Percentiles rank a stretch among this genome's conserved stretches.
phyloP scores from a whole-genome alignment of 2,113 vertebrate species.

The Elephas maximus region DNA sequence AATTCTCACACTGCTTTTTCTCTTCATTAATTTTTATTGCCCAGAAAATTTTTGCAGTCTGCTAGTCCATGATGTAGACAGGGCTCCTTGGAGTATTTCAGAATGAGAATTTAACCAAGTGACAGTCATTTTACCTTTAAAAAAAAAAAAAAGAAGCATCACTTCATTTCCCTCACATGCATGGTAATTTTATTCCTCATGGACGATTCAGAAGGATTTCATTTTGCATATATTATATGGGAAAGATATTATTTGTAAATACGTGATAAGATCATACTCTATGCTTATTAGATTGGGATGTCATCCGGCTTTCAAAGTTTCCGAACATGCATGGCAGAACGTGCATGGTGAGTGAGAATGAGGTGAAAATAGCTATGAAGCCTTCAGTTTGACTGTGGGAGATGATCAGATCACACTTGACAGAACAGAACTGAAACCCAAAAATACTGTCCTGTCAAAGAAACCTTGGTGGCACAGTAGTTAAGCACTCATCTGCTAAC shows the following conservation, averaged over 20 bases:
- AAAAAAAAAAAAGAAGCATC: background rate
- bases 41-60: background rate
- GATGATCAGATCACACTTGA: background rate
- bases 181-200: constrained; percentile 42
- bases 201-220: background rate
- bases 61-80: background rate
- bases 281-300: background rate
- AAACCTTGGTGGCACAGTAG: background rate
- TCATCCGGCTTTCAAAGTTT: constrained; percentile 25
- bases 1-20: background rate
- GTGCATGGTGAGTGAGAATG: constrained; percentile 35
- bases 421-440: background rate
- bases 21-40: constrained; percentile 59
- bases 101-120: constrained; percentile 51
- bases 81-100: constrained; percentile 39
- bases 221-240: background rate
- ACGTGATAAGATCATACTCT: constrained; percentile 4
- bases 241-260: constrained; percentile 58
- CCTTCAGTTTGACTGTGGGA: background rate
- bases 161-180: constrained; percentile 32
- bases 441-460: background rate
- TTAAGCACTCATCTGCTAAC: background rate
- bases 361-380: background rate
- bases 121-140: constrained; percentile 50
- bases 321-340: background rate